Evolutionary conservation across 2,888 invertebrate genomes (phyloP).

Genomic region (Leptinotarsa peninsularis): DNA sequence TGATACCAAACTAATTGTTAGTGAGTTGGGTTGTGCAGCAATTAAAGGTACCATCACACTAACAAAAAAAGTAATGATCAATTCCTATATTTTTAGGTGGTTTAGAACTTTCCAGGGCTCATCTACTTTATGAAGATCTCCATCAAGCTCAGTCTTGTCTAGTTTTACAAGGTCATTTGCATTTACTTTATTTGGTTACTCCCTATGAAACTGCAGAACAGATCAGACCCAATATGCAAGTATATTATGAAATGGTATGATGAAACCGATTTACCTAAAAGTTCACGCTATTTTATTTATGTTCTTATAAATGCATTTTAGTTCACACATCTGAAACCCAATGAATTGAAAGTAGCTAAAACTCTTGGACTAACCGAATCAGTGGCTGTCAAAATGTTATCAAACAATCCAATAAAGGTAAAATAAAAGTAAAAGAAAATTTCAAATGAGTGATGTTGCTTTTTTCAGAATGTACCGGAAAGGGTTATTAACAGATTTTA

Average conservation of each 20-base stretch:
- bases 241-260: constrained; percentile 74
- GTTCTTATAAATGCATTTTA: constrained; percentile 58
- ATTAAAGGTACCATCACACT: constrained; percentile 75
- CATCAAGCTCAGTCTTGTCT: constrained; percentile 78
- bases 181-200: constrained; percentile 89
- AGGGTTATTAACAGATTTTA: constrained; percentile 83
- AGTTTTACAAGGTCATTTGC: constrained; percentile 84
- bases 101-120: constrained; percentile 79
- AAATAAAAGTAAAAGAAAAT: constrained; percentile 26
- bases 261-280: background rate
- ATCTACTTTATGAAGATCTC: constrained; percentile 81
- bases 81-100: constrained; percentile 71
- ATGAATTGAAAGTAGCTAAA: constrained; percentile 78
- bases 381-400: constrained; percentile 75
- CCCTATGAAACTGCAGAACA: constrained; percentile 77
- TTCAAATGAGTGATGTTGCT: background rate
- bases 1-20: constrained; percentile 67
- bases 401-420: constrained; percentile 75
- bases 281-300: background rate
- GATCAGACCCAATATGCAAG: constrained; percentile 68
- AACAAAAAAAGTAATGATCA: background rate
- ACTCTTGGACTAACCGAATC: constrained; percentile 84
- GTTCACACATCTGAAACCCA: constrained; percentile 74
- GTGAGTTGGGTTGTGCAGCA: constrained; percentile 81
- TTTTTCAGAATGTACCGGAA: constrained; percentile 71